These are phyloP conservation scores for Ephydatia muelleri DNA, from an alignment of 37 sponge, comb jelly and placozoan genomes.

Conservation along the genomic window DNA sequence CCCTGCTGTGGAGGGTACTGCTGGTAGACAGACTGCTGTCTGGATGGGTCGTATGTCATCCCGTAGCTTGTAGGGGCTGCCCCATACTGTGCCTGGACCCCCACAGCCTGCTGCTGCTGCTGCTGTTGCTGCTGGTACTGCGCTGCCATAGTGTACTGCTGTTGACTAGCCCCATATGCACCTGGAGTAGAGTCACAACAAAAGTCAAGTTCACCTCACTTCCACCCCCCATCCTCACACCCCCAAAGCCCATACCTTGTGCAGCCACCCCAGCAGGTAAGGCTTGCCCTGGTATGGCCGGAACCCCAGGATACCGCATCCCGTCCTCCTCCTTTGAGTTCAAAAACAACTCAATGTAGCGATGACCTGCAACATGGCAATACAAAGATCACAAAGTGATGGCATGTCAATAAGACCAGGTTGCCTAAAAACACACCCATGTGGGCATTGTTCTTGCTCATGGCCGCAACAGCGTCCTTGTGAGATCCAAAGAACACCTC, in stretches of 20 bases:
- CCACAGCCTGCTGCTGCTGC: not conserved
- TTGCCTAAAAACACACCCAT: slow-evolving; percentile 83
- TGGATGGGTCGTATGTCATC: not conserved
- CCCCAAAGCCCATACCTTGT: not conserved
- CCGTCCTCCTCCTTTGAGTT: slow-evolving; percentile 23
- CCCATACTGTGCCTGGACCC: slow-evolving; percentile 11
- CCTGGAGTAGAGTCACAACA: not conserved
- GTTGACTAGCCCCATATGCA: not conserved
- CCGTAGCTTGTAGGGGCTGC: not conserved
- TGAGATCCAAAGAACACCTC: slow-evolving; percentile 65
- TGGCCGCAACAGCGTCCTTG: slow-evolving; percentile 74
- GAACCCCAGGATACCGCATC: not conserved
- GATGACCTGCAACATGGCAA: slow-evolving; percentile 78
- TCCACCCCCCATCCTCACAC: not conserved
- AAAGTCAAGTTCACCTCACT: not conserved
- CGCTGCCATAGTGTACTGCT: not conserved
- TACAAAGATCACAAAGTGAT: too few relatives aligned
- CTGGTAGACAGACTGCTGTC: slow-evolving; percentile 11
- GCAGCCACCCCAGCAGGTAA: not conserved
- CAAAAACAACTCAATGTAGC: slow-evolving; percentile 90
- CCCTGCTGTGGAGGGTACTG: slow-evolving; percentile 16
- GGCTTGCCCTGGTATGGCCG: not conserved
- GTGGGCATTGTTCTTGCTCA: slow-evolving; percentile 77
- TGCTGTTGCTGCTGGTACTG: not conserved
- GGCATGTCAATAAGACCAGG: too few relatives aligned